Percentiles rank a stretch among this genome's conserved stretches.
phyloP scores from a whole-genome alignment of 2,113 vertebrate genomes.

The Alouatta palliata region DNA sequence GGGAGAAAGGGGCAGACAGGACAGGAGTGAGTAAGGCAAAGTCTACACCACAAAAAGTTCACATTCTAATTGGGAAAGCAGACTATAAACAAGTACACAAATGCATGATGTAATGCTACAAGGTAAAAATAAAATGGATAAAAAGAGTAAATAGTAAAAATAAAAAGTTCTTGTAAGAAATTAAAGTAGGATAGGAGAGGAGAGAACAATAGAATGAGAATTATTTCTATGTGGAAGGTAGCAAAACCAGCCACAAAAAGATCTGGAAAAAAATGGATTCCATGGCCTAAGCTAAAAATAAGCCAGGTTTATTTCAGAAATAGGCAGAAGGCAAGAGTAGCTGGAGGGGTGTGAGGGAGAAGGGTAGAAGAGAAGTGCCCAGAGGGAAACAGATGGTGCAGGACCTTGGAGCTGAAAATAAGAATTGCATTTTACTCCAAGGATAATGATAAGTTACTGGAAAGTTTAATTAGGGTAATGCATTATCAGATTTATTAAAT shows the following conservation, averaged over 20 bases:
- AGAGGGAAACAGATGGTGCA: not conserved
- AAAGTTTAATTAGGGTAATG: not conserved
- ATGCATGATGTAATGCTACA: not conserved
- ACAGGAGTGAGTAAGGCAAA: not conserved
- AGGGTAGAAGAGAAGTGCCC: not conserved
- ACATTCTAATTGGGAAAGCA: not conserved
- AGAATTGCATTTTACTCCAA: not conserved
- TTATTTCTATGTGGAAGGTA: not conserved
- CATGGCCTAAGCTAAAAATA: not conserved
- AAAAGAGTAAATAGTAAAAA: not conserved
- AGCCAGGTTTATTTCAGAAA: not conserved
- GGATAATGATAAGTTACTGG: not conserved
- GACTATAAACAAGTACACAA: not conserved
- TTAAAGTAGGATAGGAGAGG: not conserved
- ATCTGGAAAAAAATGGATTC: not conserved
- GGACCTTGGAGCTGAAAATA: not conserved
- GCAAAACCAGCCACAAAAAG: not conserved
- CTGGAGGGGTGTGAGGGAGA: not conserved
- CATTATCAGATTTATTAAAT: not conserved
- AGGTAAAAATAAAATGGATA: not conserved
- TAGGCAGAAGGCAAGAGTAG: not conserved
- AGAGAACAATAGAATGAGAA: not conserved
- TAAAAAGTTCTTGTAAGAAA: not conserved
- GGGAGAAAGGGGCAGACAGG: accelerated
- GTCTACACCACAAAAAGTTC: not conserved